Evolutionary conservation across 2,113 vertebrate genomes (phyloP).

Genomic region (Sturnus vulgaris): DNA sequence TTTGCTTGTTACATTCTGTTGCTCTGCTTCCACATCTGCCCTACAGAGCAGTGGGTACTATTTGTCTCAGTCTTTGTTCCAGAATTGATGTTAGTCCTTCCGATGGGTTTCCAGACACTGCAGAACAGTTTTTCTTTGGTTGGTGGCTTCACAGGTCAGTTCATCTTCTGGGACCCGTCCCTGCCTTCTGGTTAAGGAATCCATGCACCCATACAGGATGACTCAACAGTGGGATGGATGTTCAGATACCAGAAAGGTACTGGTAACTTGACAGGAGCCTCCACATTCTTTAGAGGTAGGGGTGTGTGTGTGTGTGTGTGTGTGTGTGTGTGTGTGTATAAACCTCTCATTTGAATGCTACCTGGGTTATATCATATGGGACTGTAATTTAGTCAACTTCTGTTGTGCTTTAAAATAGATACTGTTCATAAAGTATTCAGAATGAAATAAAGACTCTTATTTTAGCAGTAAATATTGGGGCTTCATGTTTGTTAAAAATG

Average conservation of each 20-base stretch:
- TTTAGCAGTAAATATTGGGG: neutral
- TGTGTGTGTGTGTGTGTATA: neutral
- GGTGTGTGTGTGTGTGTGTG: neutral
- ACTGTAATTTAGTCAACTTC: neutral
- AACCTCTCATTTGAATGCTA: neutral
- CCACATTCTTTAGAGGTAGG: constrained; percentile 62
- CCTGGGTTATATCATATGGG: neutral
- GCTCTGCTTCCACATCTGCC: neutral
- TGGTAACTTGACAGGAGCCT: constrained; percentile 63
- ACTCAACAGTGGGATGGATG: constrained; percentile 55
- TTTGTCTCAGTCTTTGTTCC: neutral
- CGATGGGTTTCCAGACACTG: neutral
- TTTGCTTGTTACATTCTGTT: neutral
- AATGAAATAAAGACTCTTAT: neutral
- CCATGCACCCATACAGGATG: constrained; percentile 44
- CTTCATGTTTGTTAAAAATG: neutral
- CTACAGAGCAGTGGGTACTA: neutral
- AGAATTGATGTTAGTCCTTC: neutral
- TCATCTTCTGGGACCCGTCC: constrained; percentile 43
- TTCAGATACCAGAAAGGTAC: constrained; percentile 48
- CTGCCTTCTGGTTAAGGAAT: constrained; percentile 67
- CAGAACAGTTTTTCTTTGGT: constrained; percentile 36
- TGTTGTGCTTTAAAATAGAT: neutral
- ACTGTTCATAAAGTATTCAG: neutral
- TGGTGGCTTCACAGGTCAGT: constrained; percentile 40